Evolutionary conservation across 2,888 invertebrate species (phyloP).

Genomic region (Synanthedon vespiformis): DNA sequence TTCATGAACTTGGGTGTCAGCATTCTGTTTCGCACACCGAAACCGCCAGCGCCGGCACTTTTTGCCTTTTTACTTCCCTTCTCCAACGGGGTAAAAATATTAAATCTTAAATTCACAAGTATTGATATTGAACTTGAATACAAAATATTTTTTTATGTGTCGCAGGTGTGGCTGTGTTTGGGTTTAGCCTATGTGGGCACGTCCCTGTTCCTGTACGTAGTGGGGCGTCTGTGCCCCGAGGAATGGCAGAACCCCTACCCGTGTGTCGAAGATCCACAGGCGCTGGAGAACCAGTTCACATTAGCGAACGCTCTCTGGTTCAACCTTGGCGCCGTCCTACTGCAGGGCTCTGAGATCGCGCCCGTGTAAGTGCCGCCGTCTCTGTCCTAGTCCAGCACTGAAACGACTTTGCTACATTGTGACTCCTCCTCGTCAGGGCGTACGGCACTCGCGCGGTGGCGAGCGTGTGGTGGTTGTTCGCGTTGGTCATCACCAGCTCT

Average conservation of each 20-base stretch:
- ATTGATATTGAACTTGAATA: not conserved
- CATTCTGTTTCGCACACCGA: conserved; percentile 88
- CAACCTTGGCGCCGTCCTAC: conserved; percentile 84
- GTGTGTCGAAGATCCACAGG: conserved; percentile 84
- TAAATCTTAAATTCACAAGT: not conserved
- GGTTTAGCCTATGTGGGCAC: conserved; percentile 85
- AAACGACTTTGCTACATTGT: too few species aligned
- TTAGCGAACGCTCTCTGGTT: conserved; percentile 91
- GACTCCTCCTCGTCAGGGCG: conserved; percentile 66
- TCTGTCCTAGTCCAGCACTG: not conserved
- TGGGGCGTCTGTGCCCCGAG: conserved; percentile 84
- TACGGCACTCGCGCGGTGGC: conserved; percentile 89
- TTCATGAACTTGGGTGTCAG: conserved; percentile 95
- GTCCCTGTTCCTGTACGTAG: conserved; percentile 82
- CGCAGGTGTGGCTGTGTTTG: conserved; percentile 84
- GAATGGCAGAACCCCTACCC: conserved; percentile 93
- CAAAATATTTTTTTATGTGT: not conserved
- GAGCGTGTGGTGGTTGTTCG: conserved; percentile 90
- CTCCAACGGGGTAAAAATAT: conserved; percentile 68
- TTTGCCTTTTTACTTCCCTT: conserved; percentile 94
- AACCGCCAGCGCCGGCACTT: conserved; percentile 83
- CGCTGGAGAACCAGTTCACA: conserved; percentile 87
- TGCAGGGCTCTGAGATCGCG: conserved; percentile 89
- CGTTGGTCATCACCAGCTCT: conserved; percentile 85
- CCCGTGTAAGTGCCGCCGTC: conserved; percentile 77